Conservation (phyloP, 2,888 invertebrate species). For the Lithosia quadra region DNA sequence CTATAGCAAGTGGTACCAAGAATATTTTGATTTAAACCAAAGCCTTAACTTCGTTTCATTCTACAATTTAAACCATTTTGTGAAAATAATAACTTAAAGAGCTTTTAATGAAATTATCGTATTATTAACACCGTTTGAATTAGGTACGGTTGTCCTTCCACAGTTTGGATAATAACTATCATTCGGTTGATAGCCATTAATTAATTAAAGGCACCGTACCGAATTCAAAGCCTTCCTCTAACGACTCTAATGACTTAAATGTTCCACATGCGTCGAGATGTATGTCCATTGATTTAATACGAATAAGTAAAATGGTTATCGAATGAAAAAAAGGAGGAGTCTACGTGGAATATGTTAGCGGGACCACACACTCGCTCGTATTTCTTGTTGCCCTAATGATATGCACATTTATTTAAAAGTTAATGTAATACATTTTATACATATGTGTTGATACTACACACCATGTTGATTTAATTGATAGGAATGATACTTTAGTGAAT, state of each 20-base stretch:
- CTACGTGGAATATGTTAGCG: constrained; percentile 66
- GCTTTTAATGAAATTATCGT: constrained; percentile 37
- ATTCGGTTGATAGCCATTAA: constrained; percentile 77
- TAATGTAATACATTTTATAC: constrained; percentile 61
- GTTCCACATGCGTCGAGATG: constrained; percentile 72
- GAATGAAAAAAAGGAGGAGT: constrained; percentile 64
- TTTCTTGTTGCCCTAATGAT: constrained; percentile 81
- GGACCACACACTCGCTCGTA: constrained; percentile 81
- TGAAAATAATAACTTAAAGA: neutral
- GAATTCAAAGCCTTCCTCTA: constrained; percentile 74
- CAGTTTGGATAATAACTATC: constrained; percentile 70
- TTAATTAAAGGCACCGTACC: constrained; percentile 76
- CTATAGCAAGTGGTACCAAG: neutral
- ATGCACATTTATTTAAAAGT: constrained; percentile 83
- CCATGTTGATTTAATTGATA: constrained; percentile 46
- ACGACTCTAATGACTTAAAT: constrained; percentile 76
- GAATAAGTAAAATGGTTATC: constrained; percentile 65
- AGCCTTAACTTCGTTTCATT: neutral
- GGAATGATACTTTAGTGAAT: constrained; percentile 22
- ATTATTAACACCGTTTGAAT: constrained; percentile 53
- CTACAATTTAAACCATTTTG: neutral
- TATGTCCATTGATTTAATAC: constrained; percentile 75
- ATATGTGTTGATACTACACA: constrained; percentile 54
- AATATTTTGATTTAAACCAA: neutral
- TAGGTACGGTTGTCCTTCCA: constrained; percentile 55